A percentile compares a stretch with the other conserved stretches of the same genome.
These are phyloP conservation scores for Pollimyrus isidori DNA, from an alignment of 2,113 vertebrate species.

Conservation along the genomic window DNA sequence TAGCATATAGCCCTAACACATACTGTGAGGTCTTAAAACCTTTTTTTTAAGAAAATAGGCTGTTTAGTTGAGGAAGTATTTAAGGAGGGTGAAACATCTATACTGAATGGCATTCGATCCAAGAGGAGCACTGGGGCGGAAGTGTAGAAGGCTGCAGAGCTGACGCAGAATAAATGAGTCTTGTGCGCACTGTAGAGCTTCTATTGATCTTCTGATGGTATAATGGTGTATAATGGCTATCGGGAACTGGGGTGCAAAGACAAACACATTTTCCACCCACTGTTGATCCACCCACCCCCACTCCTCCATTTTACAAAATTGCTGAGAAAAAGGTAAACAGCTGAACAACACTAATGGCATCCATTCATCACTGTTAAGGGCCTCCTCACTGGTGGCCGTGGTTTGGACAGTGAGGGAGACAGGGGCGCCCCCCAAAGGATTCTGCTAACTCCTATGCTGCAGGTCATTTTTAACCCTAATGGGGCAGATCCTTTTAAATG, in stretches of 20 bases:
- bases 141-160: slow-evolving; percentile 11
- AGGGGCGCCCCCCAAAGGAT: slow-evolving; percentile 8
- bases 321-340: slow-evolving; percentile 54
- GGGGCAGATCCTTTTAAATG: slow-evolving; percentile 11
- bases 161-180: slow-evolving; percentile 10
- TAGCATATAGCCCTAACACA: neutral
- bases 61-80: slow-evolving; percentile 7
- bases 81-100: slow-evolving; percentile 8
- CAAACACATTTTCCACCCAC: slow-evolving; percentile 45
- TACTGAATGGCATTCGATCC: neutral
- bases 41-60: neutral
- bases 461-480: slow-evolving; percentile 19
- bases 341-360: slow-evolving; percentile 62
- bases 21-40: neutral
- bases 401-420: slow-evolving; percentile 16
- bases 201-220: slow-evolving; percentile 35
- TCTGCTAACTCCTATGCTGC: neutral
- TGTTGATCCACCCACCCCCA: slow-evolving; percentile 22
- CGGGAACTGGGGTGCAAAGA: slow-evolving; percentile 41
- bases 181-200: slow-evolving; percentile 5
- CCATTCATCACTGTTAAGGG: slow-evolving; percentile 58
- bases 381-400: slow-evolving; percentile 48
- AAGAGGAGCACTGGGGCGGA: neutral
- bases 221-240: slow-evolving; percentile 36
- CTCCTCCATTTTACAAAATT: slow-evolving; percentile 54